Evolutionary conservation across 2,113 vertebrate species (phyloP), one percentile per base, ranked within the genome.

Genomic region (Eulemur rufifrons): DNA sequence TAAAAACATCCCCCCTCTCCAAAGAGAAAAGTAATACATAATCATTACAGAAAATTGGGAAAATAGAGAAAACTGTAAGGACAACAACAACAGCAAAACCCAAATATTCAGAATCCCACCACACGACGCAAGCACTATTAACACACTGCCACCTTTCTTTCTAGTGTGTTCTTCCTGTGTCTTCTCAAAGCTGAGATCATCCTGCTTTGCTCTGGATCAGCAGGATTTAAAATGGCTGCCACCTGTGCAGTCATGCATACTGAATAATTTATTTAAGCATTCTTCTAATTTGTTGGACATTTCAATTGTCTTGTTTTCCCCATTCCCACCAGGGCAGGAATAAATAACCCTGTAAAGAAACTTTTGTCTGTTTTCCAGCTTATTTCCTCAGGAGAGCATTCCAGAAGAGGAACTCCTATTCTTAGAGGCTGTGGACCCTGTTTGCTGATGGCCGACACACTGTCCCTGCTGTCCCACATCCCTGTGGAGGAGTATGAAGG

Each of bases 161-260:
- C 76, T 81, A 69, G 81, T n/a, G 18, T 69, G 34, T 94, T 74
- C 56, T 95, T 12, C 0, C 15, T 42, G 21, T 3, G 1, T 89
- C 78, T 93, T 95, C 87, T 87, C 61, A 87, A 85, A 96, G 88
- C 64, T 74, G 68, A 97, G 86, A 54, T 84, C 80, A 89, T 86
- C 80, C 63, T 78, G 52, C 69, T 63, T 68, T 68, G 63, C 34
- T 87, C 47, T 50, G 45, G 39, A 91, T 64, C 52, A 54, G 76
- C 64, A 61, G 39, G 66, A 45, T 77, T 95, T 93, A 73, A 96
- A 97, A 96, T 97, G 94, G 95, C 97, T 88, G 88, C 89, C 77
- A 82, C 71, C 81, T 74, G 32, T 91, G 42, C 47, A 93, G 50
- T 71, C 52, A 59, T 6, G 39, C 47, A 34, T 37, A 25, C 42